These are phyloP conservation scores for Sialia sialis DNA, from an alignment of 2,113 vertebrate species.

Conservation along the genomic window DNA sequence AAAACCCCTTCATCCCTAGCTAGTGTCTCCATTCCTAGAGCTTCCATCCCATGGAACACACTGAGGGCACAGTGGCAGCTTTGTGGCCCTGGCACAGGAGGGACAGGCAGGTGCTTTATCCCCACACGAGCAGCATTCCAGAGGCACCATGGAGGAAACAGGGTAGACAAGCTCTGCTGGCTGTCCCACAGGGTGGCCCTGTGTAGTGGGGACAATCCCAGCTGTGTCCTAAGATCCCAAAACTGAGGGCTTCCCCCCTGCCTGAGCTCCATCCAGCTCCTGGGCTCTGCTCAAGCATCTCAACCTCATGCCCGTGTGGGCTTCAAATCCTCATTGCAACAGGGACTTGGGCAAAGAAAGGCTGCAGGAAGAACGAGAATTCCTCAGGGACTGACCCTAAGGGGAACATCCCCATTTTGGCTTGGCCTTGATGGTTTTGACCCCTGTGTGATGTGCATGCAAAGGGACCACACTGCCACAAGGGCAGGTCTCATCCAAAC, in stretches of 20 bases:
- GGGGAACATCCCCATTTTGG: not conserved
- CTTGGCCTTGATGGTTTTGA: not conserved
- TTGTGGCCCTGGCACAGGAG: not conserved
- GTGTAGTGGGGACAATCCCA: not conserved
- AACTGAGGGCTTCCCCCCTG: not conserved
- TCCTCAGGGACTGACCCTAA: not conserved
- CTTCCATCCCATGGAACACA: not conserved
- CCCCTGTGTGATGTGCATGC: accelerated
- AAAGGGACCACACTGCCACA: not conserved
- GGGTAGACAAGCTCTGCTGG: not conserved
- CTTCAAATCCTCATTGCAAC: not conserved
- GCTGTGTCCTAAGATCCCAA: not conserved
- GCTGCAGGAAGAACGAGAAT: not conserved
- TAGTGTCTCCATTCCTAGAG: not conserved
- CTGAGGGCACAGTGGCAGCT: accelerated
- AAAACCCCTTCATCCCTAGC: not conserved
- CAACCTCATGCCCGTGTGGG: accelerated
- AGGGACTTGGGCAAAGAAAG: not conserved
- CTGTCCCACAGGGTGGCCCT: not conserved
- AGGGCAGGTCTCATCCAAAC: not conserved
- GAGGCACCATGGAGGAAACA: not conserved
- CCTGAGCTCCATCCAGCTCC: not conserved
- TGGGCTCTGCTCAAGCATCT: not conserved
- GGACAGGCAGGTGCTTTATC: not conserved
- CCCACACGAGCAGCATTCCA: not conserved